Base-by-base conservation (phyloP, 1,140 invertebrate genomes). In the Megalonaias nervosa region DNA sequence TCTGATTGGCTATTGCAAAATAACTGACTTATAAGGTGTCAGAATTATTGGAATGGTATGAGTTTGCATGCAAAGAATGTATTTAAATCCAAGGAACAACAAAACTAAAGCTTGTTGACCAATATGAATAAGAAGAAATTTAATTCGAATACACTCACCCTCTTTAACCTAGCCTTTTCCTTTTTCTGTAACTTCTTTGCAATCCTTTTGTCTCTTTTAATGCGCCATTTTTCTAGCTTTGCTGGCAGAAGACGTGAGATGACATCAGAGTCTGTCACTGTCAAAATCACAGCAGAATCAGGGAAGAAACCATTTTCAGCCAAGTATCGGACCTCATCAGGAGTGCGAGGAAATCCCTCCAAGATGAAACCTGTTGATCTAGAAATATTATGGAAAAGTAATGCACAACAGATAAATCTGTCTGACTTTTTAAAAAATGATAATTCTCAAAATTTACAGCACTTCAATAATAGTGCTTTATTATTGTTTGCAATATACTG, bases 341-440 rank as follows among this genome's bases (percentile, higher is more conserved):
- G 74, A 38, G 85, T 89, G 48, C 87, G 77, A 13, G 91, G 91
- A 77, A 90, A 91, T 58, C 90, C 91, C 75, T 91, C 91, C 72
- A 91, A 73, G 17, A 91, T 83, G 81, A 91, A 91, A 0, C 91
- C 91, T 65, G 88, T 88, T 1, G 87, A 89, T 69, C 89, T 89
- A 79, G 21, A 78, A 74, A 66, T 48, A 48, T 48, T 48, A 48
- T 48, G 38, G 38, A 48, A 48, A 48, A 48, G 38, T 48, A 48
- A 48, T 48, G 38, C 38, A 48, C 6, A 48, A 48, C 38, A 6
- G 38, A 48, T 48, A 48, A 48, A 9, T 48, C 38, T 9, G 38
- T 48, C 6, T 48, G 11, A 48, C 38, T 48, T 48, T 6, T 48
- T 9, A 48, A 48, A 38, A 48, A 48, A 48, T 0, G 9, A 48